phyloP scores from a whole-genome alignment of 1,140 invertebrate genomes.

The Ptiloglossa arizonensis region DNA sequence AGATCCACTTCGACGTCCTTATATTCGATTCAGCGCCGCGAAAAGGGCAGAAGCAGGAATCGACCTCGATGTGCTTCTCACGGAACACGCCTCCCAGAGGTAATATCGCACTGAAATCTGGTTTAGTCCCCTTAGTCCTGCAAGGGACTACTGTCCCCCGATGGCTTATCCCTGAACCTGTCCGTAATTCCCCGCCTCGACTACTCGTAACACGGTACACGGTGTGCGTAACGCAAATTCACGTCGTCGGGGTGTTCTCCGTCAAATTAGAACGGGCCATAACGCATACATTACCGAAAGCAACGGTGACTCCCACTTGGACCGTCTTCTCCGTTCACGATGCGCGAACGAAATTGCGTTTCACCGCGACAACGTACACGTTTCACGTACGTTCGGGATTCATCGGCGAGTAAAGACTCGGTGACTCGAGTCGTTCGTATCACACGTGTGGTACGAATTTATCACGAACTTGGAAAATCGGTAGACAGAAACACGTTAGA shows the following conservation, averaged over 20 bases:
- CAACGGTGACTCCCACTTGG: slow-evolving; percentile 44
- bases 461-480: no score
- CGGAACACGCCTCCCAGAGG: slow-evolving; percentile 15
- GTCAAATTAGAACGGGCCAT: slow-evolving; percentile 64
- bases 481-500: no score
- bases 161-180: slow-evolving; percentile 35
- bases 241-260: slow-evolving; percentile 60
- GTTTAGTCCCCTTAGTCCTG: slow-evolving; percentile 54
- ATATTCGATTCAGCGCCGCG: slow-evolving; percentile 7
- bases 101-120: slow-evolving; percentile 54
- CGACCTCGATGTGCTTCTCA: neutral
- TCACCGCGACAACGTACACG: neutral
- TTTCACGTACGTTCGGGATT: neutral
- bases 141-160: slow-evolving; percentile 19
- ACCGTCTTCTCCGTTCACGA: slow-evolving; percentile 19
- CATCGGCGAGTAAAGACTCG: neutral
- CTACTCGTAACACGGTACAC: slow-evolving; percentile 41
- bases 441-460: no score
- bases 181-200: slow-evolving; percentile 15
- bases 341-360: slow-evolving; percentile 7
- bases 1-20: slow-evolving; percentile 6
- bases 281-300: slow-evolving; percentile 64
- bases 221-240: slow-evolving; percentile 62
- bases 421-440: neutral
- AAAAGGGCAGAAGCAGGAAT: neutral